Base-by-base conservation (phyloP, 92 coral and sea anemone species). In the Zoanthus solanderi region DNA sequence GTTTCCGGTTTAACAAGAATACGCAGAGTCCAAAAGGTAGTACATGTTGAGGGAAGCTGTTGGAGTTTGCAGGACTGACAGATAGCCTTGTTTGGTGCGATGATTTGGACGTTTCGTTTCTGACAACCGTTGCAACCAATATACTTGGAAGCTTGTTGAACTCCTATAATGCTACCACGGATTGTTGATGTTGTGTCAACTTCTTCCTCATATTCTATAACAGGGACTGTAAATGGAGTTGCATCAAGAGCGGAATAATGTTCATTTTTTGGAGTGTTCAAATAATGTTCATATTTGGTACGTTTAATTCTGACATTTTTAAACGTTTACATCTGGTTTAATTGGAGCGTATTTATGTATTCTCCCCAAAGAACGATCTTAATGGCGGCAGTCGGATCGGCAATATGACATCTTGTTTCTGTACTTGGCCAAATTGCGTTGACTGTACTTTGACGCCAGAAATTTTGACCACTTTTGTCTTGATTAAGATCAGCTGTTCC, bases 341-440 rank as follows among this genome's bases (percentile, higher is more conserved):
- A 18, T 18, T 60, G 13, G 68, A 60, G 68, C n/a, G n/a, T 60
- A 18, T 72, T 45, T 17, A 28, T 45, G 18, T 72, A 17, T 28
- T 72, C 47, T 28, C 78, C 78, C 78, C 78, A 72, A n/a, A 72
- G 31, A 72, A 31, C 15, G 53, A 72, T 17, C 31, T 72, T 72
- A 17, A 72, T 72, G 18, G 18, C 30, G 17, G 78, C 78, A 15
- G 78, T 72, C 31, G 78, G 78, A 31, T 72, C 78, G 46, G 31
- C 78, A 15, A 72, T n/a, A 32, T 15, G 31, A 72, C 53, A 0
- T 72, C 78, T 31, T 72, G 78, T 31, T 72, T 72, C 17, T 15
- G 18, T 17, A 31, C 31, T 72, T 72, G 46, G 78, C 78, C 78
- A 28, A 15, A 72, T 72, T 52, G 46, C 0, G 78, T 72, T 17